Conservation (phyloP, 2,113 vertebrate species). For the Podiceps cristatus region DNA sequence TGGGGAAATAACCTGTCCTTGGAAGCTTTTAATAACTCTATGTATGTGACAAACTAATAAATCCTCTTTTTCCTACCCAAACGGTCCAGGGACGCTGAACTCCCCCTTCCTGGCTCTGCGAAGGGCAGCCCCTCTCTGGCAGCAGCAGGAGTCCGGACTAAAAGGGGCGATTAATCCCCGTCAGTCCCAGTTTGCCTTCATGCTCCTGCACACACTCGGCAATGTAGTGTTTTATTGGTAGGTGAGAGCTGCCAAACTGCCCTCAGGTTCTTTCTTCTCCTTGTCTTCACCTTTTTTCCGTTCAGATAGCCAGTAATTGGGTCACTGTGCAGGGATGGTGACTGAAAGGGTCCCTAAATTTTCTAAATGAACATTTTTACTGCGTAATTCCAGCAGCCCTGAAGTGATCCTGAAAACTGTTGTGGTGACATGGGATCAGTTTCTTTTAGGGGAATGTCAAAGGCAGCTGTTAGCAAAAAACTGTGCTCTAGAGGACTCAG, state of each 20-base stretch:
- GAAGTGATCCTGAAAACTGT: not conserved
- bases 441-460: not conserved
- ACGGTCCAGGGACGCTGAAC: not conserved
- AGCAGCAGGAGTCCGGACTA: rapidly evolving
- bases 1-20: not conserved
- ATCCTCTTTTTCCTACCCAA: not conserved
- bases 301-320: not conserved
- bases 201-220: not conserved
- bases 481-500: not conserved
- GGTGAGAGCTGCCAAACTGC: not conserved
- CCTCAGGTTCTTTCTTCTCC: not conserved
- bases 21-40: not conserved
- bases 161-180: no score
- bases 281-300: not conserved
- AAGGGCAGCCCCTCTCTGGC: not conserved
- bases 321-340: no score
- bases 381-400: not conserved
- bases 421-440: not conserved
- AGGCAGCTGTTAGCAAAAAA: not conserved
- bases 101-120: not conserved
- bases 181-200: not conserved
- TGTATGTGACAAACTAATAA: not conserved
- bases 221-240: not conserved
- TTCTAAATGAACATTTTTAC: not conserved
- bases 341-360: not conserved